These are phyloP conservation scores for Drosophila nasuta DNA, from an alignment of 1,140 invertebrate species.

Conservation along the genomic window DNA sequence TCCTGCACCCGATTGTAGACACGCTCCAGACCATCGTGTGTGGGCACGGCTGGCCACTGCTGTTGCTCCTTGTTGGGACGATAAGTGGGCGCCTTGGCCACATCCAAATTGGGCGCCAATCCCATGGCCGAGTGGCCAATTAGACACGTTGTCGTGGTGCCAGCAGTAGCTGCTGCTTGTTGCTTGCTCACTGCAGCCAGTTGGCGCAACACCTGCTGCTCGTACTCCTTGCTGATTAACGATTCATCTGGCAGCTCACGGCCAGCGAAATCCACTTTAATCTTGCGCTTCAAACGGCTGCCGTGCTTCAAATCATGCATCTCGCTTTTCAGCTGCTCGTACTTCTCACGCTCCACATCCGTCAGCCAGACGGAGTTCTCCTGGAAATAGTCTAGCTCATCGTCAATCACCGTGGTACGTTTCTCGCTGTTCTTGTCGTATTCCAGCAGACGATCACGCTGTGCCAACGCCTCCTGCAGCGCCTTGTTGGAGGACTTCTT, in stretches of 20 bases:
- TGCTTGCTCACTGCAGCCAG: constrained; percentile 71
- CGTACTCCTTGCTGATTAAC: constrained; percentile 86
- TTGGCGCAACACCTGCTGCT: constrained; percentile 85
- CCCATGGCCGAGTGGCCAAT: constrained; percentile 56
- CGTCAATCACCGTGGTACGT: constrained; percentile 96
- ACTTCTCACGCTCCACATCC: constrained; percentile 88
- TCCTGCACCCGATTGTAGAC: constrained; percentile 90
- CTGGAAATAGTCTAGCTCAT: constrained; percentile 96
- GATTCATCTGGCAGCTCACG: constrained; percentile 86
- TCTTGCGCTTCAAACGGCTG: constrained; percentile 88
- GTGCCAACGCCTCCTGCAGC: constrained; percentile 90
- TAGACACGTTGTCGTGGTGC: constrained; percentile 12
- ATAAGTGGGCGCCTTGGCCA: constrained; percentile 51
- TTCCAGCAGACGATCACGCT: constrained; percentile 93
- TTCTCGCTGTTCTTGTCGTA: constrained; percentile 94
- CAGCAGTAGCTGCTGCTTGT: background rate
- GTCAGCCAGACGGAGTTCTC: constrained; percentile 93
- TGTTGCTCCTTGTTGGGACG: constrained; percentile 45
- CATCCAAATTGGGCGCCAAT: constrained; percentile 49
- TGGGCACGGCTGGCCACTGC: constrained; percentile 14
- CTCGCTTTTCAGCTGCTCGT: constrained; percentile 90
- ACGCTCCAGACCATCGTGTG: constrained; percentile 67
- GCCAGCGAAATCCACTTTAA: constrained; percentile 94
- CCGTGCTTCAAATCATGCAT: constrained; percentile 89
- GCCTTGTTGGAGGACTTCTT: constrained; percentile 32